These are phyloP conservation scores for Sarcophaga bullata DNA, from an alignment of 1,140 invertebrate genomes.

Conservation along the genomic window DNA sequence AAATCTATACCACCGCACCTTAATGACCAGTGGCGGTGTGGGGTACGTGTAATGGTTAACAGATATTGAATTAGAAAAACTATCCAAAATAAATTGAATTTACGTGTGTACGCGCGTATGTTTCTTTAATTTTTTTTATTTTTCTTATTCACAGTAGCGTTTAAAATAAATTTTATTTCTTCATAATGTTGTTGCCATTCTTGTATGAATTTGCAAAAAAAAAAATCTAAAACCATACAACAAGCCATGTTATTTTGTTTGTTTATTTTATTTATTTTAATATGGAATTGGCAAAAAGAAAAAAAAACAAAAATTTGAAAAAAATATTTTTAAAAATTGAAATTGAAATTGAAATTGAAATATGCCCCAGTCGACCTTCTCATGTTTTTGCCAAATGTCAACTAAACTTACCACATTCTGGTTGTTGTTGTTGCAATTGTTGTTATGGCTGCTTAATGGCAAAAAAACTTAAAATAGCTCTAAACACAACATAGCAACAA, in stretches of 20 bases:
- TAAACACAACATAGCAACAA: slow-evolving; percentile 24
- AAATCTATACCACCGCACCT: too few species aligned
- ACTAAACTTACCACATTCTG: background rate
- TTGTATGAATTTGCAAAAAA: slow-evolving; percentile 2
- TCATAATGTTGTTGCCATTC: background rate
- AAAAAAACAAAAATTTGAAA: background rate
- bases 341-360: slow-evolving; percentile 12
- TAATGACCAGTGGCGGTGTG: too few species aligned
- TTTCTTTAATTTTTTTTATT: too few species aligned
- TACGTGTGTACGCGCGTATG: too few species aligned
- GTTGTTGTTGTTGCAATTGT: background rate
- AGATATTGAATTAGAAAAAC: too few species aligned
- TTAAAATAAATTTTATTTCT: background rate
- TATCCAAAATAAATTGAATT: too few species aligned
- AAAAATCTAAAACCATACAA: too few species aligned
- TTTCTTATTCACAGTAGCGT: background rate
- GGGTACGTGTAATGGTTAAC: too few species aligned
- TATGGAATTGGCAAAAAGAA: background rate
- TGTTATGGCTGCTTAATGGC: background rate
- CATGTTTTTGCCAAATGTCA: slow-evolving; percentile 41
- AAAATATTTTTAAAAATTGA: background rate
- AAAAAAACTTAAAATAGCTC: background rate
- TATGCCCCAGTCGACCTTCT: slow-evolving; percentile 32
- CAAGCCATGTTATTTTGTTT: background rate
- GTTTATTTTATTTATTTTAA: slow-evolving; percentile 17